A percentile compares a stretch with the other conserved stretches of the same genome.
phyloP scores from a whole-genome alignment of 2,113 vertebrate species.

The Hippoglossus stenolepis region DNA sequence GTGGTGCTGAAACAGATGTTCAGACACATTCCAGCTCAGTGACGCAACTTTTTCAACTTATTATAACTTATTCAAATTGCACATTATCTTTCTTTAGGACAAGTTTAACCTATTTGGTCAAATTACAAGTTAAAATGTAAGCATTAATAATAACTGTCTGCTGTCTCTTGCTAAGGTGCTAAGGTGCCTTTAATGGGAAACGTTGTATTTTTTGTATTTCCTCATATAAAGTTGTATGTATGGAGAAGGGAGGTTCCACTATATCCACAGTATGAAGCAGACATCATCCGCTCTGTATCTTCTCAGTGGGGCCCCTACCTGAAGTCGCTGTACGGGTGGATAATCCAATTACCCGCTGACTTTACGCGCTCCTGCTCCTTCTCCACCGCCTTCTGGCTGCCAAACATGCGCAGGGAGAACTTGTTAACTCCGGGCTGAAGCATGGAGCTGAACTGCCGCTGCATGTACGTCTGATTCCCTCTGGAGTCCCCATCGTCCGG shows the following conservation, averaged over 20 bases:
- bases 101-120: no score
- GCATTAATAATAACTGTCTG: no score
- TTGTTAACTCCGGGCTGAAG: slow-evolving; percentile 98
- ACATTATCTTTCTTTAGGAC: background rate
- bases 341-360: slow-evolving; percentile 97
- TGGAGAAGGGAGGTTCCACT: background rate
- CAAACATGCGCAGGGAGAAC: slow-evolving; percentile 99
- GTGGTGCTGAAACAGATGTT: slow-evolving; percentile 69
- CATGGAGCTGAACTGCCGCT: slow-evolving; percentile 95
- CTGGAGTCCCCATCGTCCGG: slow-evolving; percentile 84
- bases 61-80: background rate
- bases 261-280: no score
- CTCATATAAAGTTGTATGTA: background rate
- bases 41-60: slow-evolving; percentile 2
- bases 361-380: slow-evolving; percentile 95
- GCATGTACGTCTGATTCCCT: slow-evolving; percentile 93
- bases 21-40: background rate
- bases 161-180: no score
- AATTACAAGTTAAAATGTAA: no score
- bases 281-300: no score
- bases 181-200: no score
- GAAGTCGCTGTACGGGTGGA: slow-evolving; percentile 97
- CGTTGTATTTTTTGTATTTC: no score
- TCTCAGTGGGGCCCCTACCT: slow-evolving; percentile 78
- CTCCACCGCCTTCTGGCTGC: slow-evolving; percentile 97